Conservation (phyloP, 2,113 vertebrate genomes). For the Engraulis encrasicolus region DNA sequence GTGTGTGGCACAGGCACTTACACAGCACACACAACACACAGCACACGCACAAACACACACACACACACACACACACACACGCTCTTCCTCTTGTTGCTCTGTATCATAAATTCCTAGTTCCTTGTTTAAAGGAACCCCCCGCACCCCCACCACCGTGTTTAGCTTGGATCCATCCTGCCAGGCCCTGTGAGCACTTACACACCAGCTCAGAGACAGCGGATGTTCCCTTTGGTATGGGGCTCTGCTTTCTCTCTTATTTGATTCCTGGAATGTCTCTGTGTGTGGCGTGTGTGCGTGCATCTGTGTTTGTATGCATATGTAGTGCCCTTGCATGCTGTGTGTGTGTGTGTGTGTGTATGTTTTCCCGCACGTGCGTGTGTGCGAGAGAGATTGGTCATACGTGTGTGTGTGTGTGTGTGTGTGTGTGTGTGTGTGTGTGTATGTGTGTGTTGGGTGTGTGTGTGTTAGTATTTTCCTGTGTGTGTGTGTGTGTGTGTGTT, state of each 20-base stretch:
- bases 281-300: not conserved
- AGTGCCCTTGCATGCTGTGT: not conserved
- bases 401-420: no score
- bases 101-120: not conserved
- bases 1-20: no score
- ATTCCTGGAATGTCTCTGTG: not conserved
- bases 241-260: not conserved
- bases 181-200: not conserved
- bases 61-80: not conserved
- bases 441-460: no score
- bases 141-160: no score
- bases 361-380: no score
- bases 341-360: no score
- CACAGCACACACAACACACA: no score
- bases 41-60: no score
- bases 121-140: not conserved
- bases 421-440: no score
- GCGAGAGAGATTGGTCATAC: no score
- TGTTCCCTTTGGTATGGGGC: not conserved
- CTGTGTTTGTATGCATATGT: not conserved
- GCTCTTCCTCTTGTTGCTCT: not conserved
- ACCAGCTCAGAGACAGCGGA: not conserved
- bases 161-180: not conserved
- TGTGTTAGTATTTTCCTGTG: no score
- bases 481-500: no score